Evolutionary conservation across 1,140 invertebrate species (phyloP).

Genomic region (Bradysia coprophila): DNA sequence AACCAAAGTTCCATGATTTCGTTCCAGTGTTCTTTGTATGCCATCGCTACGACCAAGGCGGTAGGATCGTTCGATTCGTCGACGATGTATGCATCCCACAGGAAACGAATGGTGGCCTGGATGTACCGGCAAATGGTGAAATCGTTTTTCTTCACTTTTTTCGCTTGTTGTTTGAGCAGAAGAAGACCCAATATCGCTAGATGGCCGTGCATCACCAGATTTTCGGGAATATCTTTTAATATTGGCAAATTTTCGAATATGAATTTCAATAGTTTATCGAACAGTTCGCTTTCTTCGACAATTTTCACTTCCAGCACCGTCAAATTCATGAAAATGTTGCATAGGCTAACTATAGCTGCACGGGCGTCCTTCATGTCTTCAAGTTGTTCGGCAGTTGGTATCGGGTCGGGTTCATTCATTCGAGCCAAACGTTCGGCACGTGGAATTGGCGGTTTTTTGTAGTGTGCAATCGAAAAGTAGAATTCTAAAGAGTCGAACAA

Average conservation of each 20-base stretch:
- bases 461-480: constrained; percentile 73
- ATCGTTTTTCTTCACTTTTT: constrained; percentile 64
- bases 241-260: constrained; percentile 73
- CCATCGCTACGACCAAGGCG: constrained; percentile 60
- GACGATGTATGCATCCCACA: constrained; percentile 82
- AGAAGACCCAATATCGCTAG: constrained; percentile 64
- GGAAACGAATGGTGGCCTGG: constrained; percentile 67
- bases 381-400: constrained; percentile 45
- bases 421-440: constrained; percentile 54
- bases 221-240: constrained; percentile 61
- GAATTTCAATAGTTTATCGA: constrained; percentile 66
- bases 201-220: constrained; percentile 69
- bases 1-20: constrained; percentile 85
- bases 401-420: constrained; percentile 49
- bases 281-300: constrained; percentile 54
- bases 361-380: constrained; percentile 69
- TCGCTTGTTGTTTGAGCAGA: constrained; percentile 64
- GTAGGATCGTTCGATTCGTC: constrained; percentile 69
- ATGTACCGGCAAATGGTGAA: constrained; percentile 76
- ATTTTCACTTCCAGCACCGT: constrained; percentile 69
- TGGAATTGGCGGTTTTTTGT: constrained; percentile 62
- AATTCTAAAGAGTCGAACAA: constrained; percentile 59
- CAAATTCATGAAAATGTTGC: constrained; percentile 84
- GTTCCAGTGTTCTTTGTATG: constrained; percentile 73
- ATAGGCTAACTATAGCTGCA: constrained; percentile 65